Base-by-base conservation (phyloP, 2,797 vertebrate species). In the Microcaecilia unicolor region DNA sequence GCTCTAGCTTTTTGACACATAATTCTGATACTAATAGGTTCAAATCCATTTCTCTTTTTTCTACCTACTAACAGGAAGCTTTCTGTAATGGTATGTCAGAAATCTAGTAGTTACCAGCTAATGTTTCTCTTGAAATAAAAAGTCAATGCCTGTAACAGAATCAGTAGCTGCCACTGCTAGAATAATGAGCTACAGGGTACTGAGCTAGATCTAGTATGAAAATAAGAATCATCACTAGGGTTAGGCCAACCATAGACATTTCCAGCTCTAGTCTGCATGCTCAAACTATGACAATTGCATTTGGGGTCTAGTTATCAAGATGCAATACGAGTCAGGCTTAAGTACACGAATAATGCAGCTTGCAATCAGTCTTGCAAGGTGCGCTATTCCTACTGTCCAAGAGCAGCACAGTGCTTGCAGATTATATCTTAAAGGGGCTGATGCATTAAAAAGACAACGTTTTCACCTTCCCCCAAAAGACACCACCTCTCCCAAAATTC, bases 21-120 rank as follows among this genome's bases (percentile, higher is more conserved):
- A 76, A 76, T 81, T 77, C 63, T 65, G 43, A 72, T 67, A 70
- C 58, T 70, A 78, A 72, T 60, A 60, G 55, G 55, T 67, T 70
- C 45, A 69, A 54, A 75, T 74, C 41, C 49, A 67, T 65, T 73
- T 72, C 51, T 68, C 48, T 67, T 64, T 59, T 38, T 50, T 59
- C 37, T 37, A 48, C 32, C 59, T 66, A 46, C 46, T 65, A 75
- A 69, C 48, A 73, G 66, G 64, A 75, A 72, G 48, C 48, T 66
- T 60, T 67, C 55, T 67, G 51, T 61, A 67, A 74, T 30, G 41
- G 31, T 25, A 30, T 75, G 64, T 70, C 71, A 76, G 58, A 71
- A 69, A 76, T 60, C 46, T 48, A 64, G 39, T 55, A 55, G 60
- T 58, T 64, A 63, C 57, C 52, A 44, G 37, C 50, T 67, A 69